These are phyloP conservation scores for cattle (Bos taurus) DNA, from an alignment of 2,113 vertebrate genomes.

Conservation along the genomic window ARS-UCD2.0 NC_037338.1:6353501-6354000, in stretches of 20 bases:
- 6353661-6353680: not conserved
- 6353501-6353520: not conserved
- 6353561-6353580: not conserved
- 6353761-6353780: not conserved
- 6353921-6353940: not conserved
- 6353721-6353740: not conserved
- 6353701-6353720: not conserved
- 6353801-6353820: not conserved
- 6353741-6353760: not conserved
- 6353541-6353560: not conserved
- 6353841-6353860: not conserved
- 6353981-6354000: not conserved
- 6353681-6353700: not conserved
- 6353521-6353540: not conserved
- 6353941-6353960: not conserved
- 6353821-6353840: not conserved
- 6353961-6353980: not conserved
- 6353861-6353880: not conserved
- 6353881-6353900: not conserved
- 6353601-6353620: not conserved
- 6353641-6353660: not conserved
- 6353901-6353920: not conserved
- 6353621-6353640: not conserved
- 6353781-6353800: rapidly evolving
- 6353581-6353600: not conserved